Evolutionary conservation across 2,113 vertebrate species (phyloP).

Genomic region (Prinia subflava): DNA sequence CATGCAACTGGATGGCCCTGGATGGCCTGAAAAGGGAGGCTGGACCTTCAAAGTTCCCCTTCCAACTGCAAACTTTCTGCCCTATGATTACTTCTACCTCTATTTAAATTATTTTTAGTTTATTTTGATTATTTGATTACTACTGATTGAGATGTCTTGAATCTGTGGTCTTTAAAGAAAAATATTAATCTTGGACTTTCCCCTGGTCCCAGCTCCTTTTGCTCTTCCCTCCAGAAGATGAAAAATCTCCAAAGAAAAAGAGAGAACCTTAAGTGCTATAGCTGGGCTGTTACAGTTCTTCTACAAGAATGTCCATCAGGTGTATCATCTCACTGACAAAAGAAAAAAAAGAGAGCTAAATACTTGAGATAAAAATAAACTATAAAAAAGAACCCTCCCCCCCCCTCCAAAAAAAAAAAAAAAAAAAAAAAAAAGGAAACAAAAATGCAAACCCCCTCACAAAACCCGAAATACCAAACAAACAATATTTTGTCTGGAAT

Average conservation of each 20-base stretch:
- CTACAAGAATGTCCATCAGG: background rate
- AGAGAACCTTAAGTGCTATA: background rate
- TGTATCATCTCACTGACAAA: background rate
- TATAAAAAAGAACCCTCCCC: background rate
- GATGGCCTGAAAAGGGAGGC: no score
- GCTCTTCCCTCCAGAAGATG: background rate
- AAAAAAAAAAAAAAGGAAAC: no score
- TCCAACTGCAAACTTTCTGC: background rate
- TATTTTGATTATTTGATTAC: background rate
- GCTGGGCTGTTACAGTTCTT: fast-evolving
- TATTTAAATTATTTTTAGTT: background rate
- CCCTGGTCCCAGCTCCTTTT: background rate
- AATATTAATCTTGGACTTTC: background rate
- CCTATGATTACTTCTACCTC: background rate
- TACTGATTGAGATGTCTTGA: background rate
- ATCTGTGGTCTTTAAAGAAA: background rate
- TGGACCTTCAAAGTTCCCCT: background rate
- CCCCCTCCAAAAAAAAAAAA: no score
- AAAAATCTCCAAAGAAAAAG: background rate
- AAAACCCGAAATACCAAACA: background rate
- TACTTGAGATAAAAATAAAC: background rate
- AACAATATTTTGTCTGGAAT: background rate
- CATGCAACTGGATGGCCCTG: background rate
- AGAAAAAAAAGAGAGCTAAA: background rate
- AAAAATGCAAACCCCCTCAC: fast-evolving